These are phyloP conservation scores for Bombus balteatus DNA, from an alignment of 1,140 invertebrate genomes.

Conservation along the genomic window DNA sequence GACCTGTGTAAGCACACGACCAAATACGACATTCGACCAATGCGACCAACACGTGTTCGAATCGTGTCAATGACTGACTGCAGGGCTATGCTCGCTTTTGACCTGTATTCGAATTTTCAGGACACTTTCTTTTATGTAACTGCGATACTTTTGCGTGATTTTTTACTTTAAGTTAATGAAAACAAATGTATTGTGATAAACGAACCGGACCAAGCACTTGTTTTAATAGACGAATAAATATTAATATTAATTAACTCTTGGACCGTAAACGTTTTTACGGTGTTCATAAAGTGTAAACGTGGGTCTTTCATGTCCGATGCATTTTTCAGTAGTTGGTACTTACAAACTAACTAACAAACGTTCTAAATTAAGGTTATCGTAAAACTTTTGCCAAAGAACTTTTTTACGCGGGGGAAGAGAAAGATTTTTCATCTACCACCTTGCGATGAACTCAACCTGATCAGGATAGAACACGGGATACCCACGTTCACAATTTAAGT, in stretches of 20 bases:
- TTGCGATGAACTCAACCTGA: too few relatives aligned
- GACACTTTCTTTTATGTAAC: background rate
- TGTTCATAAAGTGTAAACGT: too few relatives aligned
- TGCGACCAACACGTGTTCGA: background rate
- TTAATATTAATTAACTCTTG: background rate
- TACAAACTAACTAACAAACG: too few relatives aligned
- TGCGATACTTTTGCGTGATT: background rate
- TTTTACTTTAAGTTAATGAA: background rate
- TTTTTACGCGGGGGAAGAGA: too few relatives aligned
- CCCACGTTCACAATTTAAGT: too few relatives aligned
- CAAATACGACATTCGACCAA: background rate
- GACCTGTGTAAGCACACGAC: background rate
- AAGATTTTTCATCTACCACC: too few relatives aligned
- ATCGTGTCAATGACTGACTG: background rate
- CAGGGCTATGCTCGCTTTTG: background rate
- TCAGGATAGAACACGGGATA: too few relatives aligned
- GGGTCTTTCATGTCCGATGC: too few relatives aligned
- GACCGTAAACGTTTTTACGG: too few relatives aligned
- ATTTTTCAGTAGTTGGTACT: too few relatives aligned
- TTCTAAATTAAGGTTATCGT: too few relatives aligned
- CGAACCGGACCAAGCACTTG: background rate
- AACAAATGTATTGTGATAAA: background rate
- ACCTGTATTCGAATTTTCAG: background rate
- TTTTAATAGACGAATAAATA: background rate
- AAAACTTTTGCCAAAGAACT: too few relatives aligned